A percentile compares a stretch with the other conserved stretches of the same genome.
Conservation (phyloP, 64 coral and sea anemone species). For the Exaiptasia diaphana region DNA sequence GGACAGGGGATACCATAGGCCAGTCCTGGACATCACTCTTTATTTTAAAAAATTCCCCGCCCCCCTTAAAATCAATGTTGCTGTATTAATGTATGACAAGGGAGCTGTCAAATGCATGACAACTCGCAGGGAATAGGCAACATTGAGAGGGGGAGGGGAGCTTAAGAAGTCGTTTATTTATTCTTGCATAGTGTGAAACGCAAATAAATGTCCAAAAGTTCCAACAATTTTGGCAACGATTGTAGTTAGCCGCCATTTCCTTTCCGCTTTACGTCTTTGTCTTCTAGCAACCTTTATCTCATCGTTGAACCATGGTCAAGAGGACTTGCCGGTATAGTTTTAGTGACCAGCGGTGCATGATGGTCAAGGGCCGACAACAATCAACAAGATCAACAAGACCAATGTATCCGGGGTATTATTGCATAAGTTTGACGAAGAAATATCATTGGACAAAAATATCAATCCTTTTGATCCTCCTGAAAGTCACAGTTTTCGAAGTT, state of each 20-base stretch:
- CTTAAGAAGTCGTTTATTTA: no score
- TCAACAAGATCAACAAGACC: slow-evolving; percentile 9
- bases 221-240: no score
- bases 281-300: slow-evolving; percentile 49
- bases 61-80: no score
- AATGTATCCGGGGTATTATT: slow-evolving; percentile 37
- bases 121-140: no score
- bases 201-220: no score
- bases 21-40: no score
- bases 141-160: no score
- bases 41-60: no score
- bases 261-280: slow-evolving; percentile 34
- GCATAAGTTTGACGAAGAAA: slow-evolving; percentile 50
- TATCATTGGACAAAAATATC: slow-evolving; percentile 40
- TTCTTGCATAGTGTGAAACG: no score
- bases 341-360: slow-evolving; percentile 37
- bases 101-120: no score
- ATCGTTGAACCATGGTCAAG: slow-evolving; percentile 43
- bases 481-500: slow-evolving; percentile 57
- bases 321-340: slow-evolving; percentile 19
- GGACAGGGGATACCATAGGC: no score
- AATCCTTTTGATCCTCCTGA: slow-evolving; percentile 53
- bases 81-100: no score
- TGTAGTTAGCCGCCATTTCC: slow-evolving; percentile 39
- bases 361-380: slow-evolving; percentile 51